A percentile compares a stretch with the other conserved stretches of the same genome.
phyloP scores from a whole-genome alignment of 1,140 invertebrate species.

The Papilio dardanus region DNA sequence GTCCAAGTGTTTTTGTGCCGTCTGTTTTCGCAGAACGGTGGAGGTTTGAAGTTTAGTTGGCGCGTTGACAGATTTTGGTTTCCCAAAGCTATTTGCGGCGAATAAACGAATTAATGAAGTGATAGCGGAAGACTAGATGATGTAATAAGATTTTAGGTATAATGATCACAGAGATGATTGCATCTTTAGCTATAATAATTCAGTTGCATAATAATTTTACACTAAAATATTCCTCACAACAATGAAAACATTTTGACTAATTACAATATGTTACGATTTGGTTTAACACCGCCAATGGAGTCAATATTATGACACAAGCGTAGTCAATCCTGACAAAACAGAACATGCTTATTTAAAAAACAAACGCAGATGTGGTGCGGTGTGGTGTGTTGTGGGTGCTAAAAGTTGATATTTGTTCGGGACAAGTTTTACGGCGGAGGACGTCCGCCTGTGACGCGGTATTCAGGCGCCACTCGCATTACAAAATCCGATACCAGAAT shows the following conservation, averaged over 20 bases:
- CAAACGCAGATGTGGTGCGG: conserved; percentile 51
- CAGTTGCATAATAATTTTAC: neutral
- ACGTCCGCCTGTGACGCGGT: conserved; percentile 62
- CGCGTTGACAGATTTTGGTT: conserved; percentile 34
- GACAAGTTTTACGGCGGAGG: conserved; percentile 66
- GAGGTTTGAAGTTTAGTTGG: conserved; percentile 32
- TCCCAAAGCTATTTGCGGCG: conserved; percentile 28
- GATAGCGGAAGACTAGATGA: neutral
- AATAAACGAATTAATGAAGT: conserved; percentile 33
- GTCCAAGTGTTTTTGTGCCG: conserved; percentile 33
- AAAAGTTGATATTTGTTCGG: conserved; percentile 74
- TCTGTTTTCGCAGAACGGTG: conserved; percentile 35
- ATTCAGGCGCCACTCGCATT: conserved; percentile 76
- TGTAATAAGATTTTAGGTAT: neutral
- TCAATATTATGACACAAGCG: conserved; percentile 65
- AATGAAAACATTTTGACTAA: neutral
- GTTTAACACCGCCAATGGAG: conserved; percentile 34
- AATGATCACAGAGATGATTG: neutral
- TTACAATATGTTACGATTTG: neutral
- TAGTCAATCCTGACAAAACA: conserved; percentile 62
- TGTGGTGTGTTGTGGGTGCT: conserved; percentile 55
- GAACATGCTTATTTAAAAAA: conserved; percentile 73
- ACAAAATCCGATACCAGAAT: conserved; percentile 74
- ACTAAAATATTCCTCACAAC: too few species aligned
- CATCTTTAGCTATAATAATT: neutral